Evolutionary conservation across 2,113 vertebrate species (phyloP).

Genomic region (Tamias sibiricus): DNA sequence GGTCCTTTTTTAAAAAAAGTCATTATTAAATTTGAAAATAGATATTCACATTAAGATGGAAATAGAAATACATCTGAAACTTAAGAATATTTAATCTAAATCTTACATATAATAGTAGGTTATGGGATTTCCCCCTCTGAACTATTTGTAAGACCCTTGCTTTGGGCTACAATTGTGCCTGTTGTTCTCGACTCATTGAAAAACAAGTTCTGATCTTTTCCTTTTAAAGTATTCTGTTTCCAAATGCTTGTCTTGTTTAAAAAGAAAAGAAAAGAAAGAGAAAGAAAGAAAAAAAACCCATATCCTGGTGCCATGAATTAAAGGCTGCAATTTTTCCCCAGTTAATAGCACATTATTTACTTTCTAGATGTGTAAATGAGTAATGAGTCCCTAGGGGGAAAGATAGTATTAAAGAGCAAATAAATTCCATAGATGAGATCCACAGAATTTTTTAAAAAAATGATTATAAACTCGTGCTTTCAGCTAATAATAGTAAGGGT

Average conservation of each 20-base stretch:
- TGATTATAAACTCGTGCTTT: slow-evolving; percentile 67
- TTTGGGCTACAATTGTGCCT: slow-evolving; percentile 68
- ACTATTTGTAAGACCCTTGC: slow-evolving; percentile 52
- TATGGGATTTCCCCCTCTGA: background rate
- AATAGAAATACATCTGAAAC: slow-evolving; percentile 49
- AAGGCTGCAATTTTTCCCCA: slow-evolving; percentile 28
- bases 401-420: slow-evolving; percentile 67
- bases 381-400: slow-evolving; percentile 18
- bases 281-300: background rate
- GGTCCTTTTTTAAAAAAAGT: slow-evolving; percentile 11
- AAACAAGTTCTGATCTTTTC: slow-evolving; percentile 79
- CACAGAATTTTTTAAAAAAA: slow-evolving; percentile 43
- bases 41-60: slow-evolving; percentile 44
- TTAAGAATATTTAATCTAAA: slow-evolving; percentile 61
- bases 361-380: slow-evolving; percentile 63
- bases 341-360: slow-evolving; percentile 51
- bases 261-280: background rate
- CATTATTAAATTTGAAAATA: slow-evolving; percentile 61
- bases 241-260: slow-evolving; percentile 55
- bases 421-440: slow-evolving; percentile 56
- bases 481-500: slow-evolving; percentile 65
- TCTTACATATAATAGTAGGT: background rate
- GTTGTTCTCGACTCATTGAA: slow-evolving; percentile 70
- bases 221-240: slow-evolving; percentile 79
- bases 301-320: slow-evolving; percentile 48